Percentiles rank a stretch among this genome's conserved stretches.
phyloP scores from a whole-genome alignment of 2,888 invertebrate species.

The Acrobeloides nanus region DNA sequence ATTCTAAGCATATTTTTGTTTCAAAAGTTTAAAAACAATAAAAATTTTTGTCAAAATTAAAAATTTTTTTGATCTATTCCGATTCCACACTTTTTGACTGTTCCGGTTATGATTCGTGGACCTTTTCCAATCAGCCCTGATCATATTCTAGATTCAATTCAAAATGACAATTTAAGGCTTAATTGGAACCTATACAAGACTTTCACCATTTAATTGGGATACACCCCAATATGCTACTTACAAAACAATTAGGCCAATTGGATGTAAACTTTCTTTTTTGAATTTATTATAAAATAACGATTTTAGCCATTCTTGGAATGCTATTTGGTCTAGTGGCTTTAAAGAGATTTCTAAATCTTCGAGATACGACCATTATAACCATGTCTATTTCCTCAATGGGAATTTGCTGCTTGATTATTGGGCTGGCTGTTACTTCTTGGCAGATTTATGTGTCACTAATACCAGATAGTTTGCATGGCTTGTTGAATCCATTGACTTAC shows the following conservation, averaged over 20 bases:
- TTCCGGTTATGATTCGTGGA: too few relatives aligned
- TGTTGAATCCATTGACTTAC: slow-evolving; percentile 45
- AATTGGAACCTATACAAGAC: slow-evolving; percentile 41
- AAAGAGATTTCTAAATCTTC: slow-evolving; percentile 33
- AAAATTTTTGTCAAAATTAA: too few relatives aligned
- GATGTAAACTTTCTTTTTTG: slow-evolving; percentile 14
- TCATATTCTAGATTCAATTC: too few relatives aligned
- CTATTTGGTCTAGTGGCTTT: slow-evolving; percentile 38
- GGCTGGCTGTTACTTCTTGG: slow-evolving; percentile 35
- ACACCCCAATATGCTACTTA: slow-evolving; percentile 36
- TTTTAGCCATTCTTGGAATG: slow-evolving; percentile 46
- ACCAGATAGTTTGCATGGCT: slow-evolving; percentile 41
- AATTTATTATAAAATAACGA: neutral
- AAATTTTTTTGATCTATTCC: too few relatives aligned
- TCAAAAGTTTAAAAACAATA: too few relatives aligned
- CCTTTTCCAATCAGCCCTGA: too few relatives aligned
- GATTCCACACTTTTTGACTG: too few relatives aligned
- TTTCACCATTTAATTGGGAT: slow-evolving; percentile 44
- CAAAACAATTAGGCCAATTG: slow-evolving; percentile 37
- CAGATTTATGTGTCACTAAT: slow-evolving; percentile 41
- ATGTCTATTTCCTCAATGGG: slow-evolving; percentile 33
- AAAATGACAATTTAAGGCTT: slow-evolving; percentile 13
- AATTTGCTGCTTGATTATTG: slow-evolving; percentile 36
- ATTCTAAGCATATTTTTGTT: too few relatives aligned
- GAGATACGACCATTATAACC: slow-evolving; percentile 38